Conservation (phyloP, 37 sponge, comb jelly and placozoan genomes). For the Eunapius fragilis region DNA sequence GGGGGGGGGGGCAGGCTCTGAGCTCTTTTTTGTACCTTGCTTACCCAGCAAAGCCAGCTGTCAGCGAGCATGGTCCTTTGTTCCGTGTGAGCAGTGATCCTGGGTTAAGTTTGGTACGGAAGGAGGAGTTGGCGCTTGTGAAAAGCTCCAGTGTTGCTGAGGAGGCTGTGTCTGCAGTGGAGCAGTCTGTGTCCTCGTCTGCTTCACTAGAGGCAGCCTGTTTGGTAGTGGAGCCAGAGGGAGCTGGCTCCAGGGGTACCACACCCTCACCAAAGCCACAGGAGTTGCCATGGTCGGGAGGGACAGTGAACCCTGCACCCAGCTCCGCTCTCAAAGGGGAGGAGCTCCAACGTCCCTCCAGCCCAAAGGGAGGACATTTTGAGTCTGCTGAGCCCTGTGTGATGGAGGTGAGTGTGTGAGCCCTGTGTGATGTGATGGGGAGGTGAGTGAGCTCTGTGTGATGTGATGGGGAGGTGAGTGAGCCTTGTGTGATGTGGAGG, state of each 20-base stretch:
- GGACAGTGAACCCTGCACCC: neutral
- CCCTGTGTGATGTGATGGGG: too few species aligned
- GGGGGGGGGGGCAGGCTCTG: too few species aligned
- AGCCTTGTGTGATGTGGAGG: too few species aligned
- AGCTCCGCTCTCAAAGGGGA: neutral
- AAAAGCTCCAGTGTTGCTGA: neutral
- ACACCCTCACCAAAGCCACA: neutral
- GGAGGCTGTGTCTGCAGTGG: neutral
- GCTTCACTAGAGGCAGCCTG: neutral
- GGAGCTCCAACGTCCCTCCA: neutral
- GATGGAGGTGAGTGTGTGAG: conserved; percentile 25
- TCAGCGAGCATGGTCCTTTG: neutral
- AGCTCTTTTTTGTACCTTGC: too few species aligned
- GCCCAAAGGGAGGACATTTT: neutral
- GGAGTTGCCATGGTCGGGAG: neutral
- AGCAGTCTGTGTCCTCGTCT: neutral
- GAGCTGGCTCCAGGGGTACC: neutral
- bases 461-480: too few species aligned
- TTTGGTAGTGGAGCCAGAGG: neutral
- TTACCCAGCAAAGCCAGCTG: neutral
- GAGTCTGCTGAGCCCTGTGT: neutral
- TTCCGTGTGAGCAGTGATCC: neutral
- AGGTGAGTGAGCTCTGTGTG: too few species aligned
- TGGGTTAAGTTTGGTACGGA: neutral
- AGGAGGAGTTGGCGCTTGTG: neutral